Evolutionary conservation across 2,113 vertebrate species (phyloP).

Genomic region (Hystrix brachyura): DNA sequence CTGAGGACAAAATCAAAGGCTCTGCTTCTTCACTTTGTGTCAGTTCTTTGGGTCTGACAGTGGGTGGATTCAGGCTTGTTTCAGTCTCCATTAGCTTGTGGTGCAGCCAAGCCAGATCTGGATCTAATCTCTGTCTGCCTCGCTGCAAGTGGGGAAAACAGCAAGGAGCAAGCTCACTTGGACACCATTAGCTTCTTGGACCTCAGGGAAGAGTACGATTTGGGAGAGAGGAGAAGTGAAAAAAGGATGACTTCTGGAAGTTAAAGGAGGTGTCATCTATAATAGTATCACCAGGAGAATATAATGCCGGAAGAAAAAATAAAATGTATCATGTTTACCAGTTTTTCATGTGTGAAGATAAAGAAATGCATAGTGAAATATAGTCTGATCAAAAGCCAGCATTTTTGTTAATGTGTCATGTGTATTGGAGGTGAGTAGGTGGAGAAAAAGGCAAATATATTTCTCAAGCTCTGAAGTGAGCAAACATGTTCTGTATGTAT

Average conservation of each 20-base stretch:
- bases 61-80: neutral
- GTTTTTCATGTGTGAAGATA: neutral
- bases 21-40: conserved; percentile 67
- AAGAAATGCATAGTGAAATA: neutral
- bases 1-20: conserved; percentile 84
- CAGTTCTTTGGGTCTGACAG: conserved; percentile 48
- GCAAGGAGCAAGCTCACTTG: neutral
- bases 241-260: neutral
- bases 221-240: neutral
- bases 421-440: neutral
- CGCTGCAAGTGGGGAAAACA: neutral
- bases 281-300: neutral
- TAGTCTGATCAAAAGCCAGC: neutral
- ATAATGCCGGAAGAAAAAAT: neutral
- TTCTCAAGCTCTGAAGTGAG: conserved; percentile 9
- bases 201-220: neutral
- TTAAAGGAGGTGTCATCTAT: neutral
- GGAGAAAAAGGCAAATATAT: neutral
- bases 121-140: neutral
- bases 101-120: neutral
- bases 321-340: neutral
- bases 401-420: neutral
- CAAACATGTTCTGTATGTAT: neutral
- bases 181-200: neutral
- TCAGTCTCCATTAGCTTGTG: neutral